These are phyloP conservation scores for Cacatua alba DNA, from an alignment of 2,113 vertebrate species.

Conservation along the genomic window DNA sequence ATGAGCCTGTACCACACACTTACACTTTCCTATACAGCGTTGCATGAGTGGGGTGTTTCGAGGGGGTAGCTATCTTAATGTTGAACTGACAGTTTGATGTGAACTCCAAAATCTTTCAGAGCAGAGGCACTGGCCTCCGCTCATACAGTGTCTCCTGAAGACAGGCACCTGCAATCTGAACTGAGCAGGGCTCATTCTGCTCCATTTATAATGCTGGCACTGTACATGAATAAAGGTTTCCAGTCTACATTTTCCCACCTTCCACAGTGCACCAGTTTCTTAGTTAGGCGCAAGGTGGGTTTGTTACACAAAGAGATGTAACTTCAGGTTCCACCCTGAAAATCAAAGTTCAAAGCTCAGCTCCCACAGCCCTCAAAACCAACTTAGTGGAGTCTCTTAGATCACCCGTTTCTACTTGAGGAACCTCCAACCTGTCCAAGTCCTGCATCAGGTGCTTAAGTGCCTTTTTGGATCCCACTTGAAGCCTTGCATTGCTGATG, in stretches of 20 bases:
- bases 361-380: background rate
- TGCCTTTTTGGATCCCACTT: background rate
- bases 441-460: background rate
- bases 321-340: background rate
- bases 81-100: background rate
- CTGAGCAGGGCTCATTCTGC: background rate
- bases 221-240: background rate
- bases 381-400: background rate
- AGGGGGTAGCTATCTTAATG: background rate
- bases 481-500: background rate
- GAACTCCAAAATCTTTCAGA: background rate
- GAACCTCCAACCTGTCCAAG: background rate
- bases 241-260: background rate
- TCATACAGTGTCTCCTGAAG: background rate
- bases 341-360: background rate
- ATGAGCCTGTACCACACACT: background rate
- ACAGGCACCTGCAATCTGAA: background rate
- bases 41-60: background rate
- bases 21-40: background rate
- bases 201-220: background rate
- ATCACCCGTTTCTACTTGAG: background rate
- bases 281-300: background rate
- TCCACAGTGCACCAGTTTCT: background rate
- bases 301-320: background rate
- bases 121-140: accelerated